Evolutionary conservation across 1,140 invertebrate species (phyloP), one percentile per base, ranked within the genome.

Genomic region (Drosophila tristis): DNA sequence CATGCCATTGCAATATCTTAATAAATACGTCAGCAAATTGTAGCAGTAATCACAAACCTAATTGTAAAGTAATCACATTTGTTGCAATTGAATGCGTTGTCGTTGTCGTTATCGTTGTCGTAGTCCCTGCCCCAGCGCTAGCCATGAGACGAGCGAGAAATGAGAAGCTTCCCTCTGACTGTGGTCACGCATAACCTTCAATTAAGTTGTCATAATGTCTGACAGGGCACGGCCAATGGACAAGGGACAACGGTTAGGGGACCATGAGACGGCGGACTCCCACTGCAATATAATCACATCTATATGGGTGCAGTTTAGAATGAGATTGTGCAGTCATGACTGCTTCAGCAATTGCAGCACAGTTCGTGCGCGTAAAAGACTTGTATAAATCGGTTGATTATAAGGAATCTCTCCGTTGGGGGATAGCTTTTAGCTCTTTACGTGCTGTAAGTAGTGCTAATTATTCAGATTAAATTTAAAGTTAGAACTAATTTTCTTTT

Each of bases 151-250:
- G 26, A 16, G 9, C 35, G 25, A 35, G 25, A 31, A 42, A 51
- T 60, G 31, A 43, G 25, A 15, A 44, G 44, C 60, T 50, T 20
- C 13, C 9, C 54, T 35, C 49, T 42, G 23, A 42, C 56, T 57
- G 51, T 48, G 57, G 65, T 75, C 65, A 62, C 48, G 50, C 61
- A 81, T 62, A 72, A 65, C 62, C 78, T 86, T 81, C 70, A 81
- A 86, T 86, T 78, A 87, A 78, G 60, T 65, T 75, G 70, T 75
- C 66, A 75, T 78, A 66, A 72, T 72, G 56, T 65, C 65, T 43
- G 48, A 73, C 47, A 60, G 23, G 11, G 49, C 61, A 60, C 49
- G 54, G 35, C 49, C 47, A 23, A 58, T 20, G 45, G 23, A 42
- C 5, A 31, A 26, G 31, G 29, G 31, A 8, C 31, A 13, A 11